Percentiles rank a stretch among this genome's conserved stretches.
Conservation (phyloP, 2,113 vertebrate genomes). For the Daubentonia madagascariensis region DNA sequence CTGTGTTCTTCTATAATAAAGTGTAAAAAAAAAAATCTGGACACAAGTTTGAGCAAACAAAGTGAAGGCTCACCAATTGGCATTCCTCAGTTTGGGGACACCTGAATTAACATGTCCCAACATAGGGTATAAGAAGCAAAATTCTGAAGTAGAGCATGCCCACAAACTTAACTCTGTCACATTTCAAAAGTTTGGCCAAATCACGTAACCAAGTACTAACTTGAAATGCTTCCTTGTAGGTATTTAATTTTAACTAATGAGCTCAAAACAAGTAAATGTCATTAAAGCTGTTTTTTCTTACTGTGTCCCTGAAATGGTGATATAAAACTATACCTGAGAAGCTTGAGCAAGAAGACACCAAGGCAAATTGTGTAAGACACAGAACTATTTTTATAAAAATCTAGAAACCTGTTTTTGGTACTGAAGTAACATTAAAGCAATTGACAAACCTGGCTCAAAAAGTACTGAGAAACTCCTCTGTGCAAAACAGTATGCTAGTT, state of each 20-base stretch:
- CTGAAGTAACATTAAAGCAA: not conserved
- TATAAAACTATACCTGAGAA: not conserved
- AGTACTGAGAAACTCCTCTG: not conserved
- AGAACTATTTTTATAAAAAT: not conserved
- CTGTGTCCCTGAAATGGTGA: not conserved
- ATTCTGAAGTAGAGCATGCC: not conserved
- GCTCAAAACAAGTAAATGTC: slow-evolving; percentile 3
- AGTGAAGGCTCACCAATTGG: not conserved
- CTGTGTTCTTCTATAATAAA: not conserved
- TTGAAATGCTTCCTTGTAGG: not conserved
- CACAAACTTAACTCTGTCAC: not conserved
- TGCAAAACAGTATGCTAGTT: not conserved
- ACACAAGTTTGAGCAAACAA: not conserved
- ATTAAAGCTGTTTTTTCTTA: slow-evolving; percentile 4
- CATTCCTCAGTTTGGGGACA: not conserved
- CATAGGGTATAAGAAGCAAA: not conserved
- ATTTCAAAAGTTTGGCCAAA: not conserved
- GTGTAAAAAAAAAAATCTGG: not conserved
- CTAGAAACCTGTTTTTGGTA: not conserved
- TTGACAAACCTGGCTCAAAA: slow-evolving; percentile 10
- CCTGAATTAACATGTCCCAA: not conserved
- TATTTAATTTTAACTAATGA: slow-evolving; percentile 31
- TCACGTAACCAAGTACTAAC: not conserved
- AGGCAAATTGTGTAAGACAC: not conserved
- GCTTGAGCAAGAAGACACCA: not conserved